These are phyloP conservation scores for Netelia melanura DNA, from an alignment of 2,888 invertebrate genomes.

Conservation along the genomic window DNA sequence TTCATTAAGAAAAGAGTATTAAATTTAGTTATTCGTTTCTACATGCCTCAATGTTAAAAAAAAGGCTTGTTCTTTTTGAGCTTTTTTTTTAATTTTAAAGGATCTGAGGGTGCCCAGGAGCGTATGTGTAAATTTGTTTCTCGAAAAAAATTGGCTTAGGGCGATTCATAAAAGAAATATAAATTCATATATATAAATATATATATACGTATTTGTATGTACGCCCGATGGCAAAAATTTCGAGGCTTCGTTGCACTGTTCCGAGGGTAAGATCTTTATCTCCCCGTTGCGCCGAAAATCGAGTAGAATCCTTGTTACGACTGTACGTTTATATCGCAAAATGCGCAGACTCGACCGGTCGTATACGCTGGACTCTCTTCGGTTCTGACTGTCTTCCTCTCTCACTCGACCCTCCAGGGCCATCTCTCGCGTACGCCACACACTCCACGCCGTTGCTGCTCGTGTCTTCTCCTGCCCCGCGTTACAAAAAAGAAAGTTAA, in stretches of 20 bases:
- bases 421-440: background rate
- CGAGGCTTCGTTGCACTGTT: background rate
- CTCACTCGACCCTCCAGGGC: background rate
- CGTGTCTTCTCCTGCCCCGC: constrained; percentile 29
- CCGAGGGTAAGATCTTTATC: background rate
- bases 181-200: too few relatives aligned
- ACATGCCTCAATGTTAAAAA: too few relatives aligned
- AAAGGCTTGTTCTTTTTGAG: too few relatives aligned
- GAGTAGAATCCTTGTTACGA: constrained; percentile 14
- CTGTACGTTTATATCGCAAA: constrained; percentile 56
- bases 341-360: constrained; percentile 76
- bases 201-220: too few relatives aligned
- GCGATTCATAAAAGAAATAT: too few relatives aligned
- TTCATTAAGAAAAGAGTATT: too few relatives aligned
- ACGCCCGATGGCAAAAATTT: background rate
- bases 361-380: constrained; percentile 48
- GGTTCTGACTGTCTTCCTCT: background rate
- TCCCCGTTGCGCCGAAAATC: background rate
- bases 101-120: too few relatives aligned
- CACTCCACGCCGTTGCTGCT: background rate
- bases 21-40: too few relatives aligned
- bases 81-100: too few relatives aligned
- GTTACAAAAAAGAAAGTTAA: constrained; percentile 14
- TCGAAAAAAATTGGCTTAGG: too few relatives aligned
- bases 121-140: too few relatives aligned